Evolutionary conservation across 2,113 vertebrate species (phyloP).

Genomic region (Tupaia chinensis): DNA sequence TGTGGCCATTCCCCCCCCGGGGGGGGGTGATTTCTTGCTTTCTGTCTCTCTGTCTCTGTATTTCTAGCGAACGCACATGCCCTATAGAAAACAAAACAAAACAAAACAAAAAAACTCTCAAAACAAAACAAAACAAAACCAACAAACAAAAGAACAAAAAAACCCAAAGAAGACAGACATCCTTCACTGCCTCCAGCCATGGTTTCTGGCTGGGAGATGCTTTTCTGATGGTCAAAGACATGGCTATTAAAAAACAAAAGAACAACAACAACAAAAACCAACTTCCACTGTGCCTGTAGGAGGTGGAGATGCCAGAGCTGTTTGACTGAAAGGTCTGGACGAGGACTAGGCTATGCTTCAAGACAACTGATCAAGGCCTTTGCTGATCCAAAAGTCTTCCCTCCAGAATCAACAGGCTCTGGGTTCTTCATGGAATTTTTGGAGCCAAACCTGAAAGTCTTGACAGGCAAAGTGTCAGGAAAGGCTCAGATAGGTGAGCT

Average conservation of each 20-base stretch:
- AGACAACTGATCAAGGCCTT: background rate
- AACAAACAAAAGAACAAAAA: too few relatives aligned
- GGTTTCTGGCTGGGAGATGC: constrained; percentile 88
- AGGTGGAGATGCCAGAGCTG: constrained; percentile 64
- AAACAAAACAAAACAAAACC: too few relatives aligned
- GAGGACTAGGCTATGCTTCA: background rate
- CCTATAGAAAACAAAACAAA: too few relatives aligned
- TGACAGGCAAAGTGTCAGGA: background rate
- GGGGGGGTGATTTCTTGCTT: too few relatives aligned
- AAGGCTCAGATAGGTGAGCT: background rate
- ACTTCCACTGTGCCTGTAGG: constrained; percentile 86
- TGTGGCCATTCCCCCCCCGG: too few relatives aligned
- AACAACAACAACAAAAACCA: too few relatives aligned
- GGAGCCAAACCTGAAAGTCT: background rate
- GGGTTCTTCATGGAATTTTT: background rate
- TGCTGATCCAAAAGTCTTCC: constrained; percentile 24
- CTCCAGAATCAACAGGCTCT: background rate
- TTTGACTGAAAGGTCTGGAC: background rate
- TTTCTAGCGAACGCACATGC: too few relatives aligned
- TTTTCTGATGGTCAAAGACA: constrained; percentile 88
- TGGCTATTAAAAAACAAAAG: constrained; percentile 86
- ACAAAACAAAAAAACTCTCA: too few relatives aligned
- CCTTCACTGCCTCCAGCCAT: constrained; percentile 82
- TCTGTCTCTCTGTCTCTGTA: too few relatives aligned
- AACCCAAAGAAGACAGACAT: background rate